Percentiles rank a stretch among this genome's conserved stretches.
phyloP scores from a whole-genome alignment of 2,797 vertebrate species.

The Silurus lanzhouensis region DNA sequence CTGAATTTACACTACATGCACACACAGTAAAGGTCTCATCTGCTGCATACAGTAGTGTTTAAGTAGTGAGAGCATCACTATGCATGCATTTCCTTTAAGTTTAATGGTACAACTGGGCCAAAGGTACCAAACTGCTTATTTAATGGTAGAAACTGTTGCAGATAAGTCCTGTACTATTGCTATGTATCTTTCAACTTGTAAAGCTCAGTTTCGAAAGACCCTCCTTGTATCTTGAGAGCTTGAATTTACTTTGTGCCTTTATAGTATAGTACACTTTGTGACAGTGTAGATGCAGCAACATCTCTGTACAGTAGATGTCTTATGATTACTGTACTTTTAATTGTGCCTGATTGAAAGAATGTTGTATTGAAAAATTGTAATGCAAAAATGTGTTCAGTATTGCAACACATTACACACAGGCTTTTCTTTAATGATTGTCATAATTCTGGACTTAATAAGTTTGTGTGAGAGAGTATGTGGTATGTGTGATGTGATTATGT shows the following conservation, averaged over 20 bases:
- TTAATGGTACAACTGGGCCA: not conserved
- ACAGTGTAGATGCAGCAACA: not conserved
- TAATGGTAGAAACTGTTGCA: not conserved
- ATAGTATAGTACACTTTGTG: not conserved
- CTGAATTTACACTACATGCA: not conserved
- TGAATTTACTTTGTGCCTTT: not conserved
- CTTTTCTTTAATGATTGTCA: not conserved
- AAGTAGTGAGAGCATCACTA: slow-evolving; percentile 13
- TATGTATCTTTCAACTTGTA: not conserved
- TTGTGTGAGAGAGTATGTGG: not conserved
- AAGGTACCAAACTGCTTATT: not conserved
- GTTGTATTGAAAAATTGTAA: slow-evolving; percentile 3
- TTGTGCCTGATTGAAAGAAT: slow-evolving; percentile 2
- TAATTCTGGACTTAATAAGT: slow-evolving; percentile 6
- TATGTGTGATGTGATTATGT: too few relatives aligned
- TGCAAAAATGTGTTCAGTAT: slow-evolving; percentile 38
- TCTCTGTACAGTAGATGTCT: not conserved
- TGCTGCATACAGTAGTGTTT: slow-evolving; percentile 24
- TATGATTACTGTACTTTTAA: slow-evolving; percentile 11
- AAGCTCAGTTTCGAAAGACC: not conserved
- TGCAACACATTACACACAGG: slow-evolving; percentile 16
- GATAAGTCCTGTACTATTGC: not conserved
- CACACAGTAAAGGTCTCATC: not conserved
- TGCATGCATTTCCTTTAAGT: slow-evolving; percentile 10
- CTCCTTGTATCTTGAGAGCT: not conserved